These are phyloP conservation scores for Drosophila eugracilis DNA, from an alignment of 1,140 invertebrate genomes.

Conservation along the genomic window DNA sequence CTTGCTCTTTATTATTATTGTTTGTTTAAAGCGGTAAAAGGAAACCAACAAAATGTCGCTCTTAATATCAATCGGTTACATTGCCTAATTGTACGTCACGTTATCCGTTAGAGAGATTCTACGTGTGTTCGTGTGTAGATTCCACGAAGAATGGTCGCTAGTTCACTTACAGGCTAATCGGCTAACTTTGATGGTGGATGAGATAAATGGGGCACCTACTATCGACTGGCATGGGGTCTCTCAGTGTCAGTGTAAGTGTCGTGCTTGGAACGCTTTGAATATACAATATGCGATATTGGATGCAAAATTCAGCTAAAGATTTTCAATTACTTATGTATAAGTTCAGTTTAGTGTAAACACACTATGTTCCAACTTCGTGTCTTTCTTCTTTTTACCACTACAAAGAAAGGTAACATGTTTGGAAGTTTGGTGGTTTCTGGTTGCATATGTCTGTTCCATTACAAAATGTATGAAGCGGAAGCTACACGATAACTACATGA, in stretches of 20 bases:
- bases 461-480: slow-evolving; percentile 64
- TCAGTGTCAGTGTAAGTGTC: slow-evolving; percentile 20
- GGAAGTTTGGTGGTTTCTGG: slow-evolving; percentile 80
- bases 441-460: slow-evolving; percentile 58
- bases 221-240: slow-evolving; percentile 69
- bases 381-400: slow-evolving; percentile 36
- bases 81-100: slow-evolving; percentile 59
- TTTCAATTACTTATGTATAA: slow-evolving; percentile 77
- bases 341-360: slow-evolving; percentile 53
- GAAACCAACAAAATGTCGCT: slow-evolving; percentile 81
- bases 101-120: slow-evolving; percentile 62
- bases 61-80: slow-evolving; percentile 81
- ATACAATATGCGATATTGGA: slow-evolving; percentile 55
- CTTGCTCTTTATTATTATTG: slow-evolving; percentile 69
- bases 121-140: slow-evolving; percentile 62
- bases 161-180: slow-evolving; percentile 37
- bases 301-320: slow-evolving; percentile 80
- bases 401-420: slow-evolving; percentile 77
- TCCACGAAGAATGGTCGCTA: slow-evolving; percentile 55
- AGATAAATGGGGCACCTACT: slow-evolving; percentile 30
- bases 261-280: slow-evolving; percentile 47
- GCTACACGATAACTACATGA: slow-evolving; percentile 59
- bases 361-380: slow-evolving; percentile 19
- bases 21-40: slow-evolving; percentile 69
- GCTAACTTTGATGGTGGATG: slow-evolving; percentile 40